Conservation (phyloP, 2,888 invertebrate genomes). For the Pterostichus madidus region DNA sequence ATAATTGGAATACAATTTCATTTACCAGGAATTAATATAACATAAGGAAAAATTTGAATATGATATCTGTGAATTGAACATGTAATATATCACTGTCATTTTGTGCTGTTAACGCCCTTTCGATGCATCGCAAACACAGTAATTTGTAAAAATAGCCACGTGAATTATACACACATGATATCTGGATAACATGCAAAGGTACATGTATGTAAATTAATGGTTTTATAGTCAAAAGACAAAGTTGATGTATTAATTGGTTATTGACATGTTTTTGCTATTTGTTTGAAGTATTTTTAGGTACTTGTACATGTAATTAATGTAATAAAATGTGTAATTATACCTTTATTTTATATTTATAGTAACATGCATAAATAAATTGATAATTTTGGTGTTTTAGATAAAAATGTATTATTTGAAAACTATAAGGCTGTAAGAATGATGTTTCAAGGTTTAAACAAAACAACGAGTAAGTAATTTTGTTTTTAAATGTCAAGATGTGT, state of each 20-base stretch:
- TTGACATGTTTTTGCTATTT: neutral
- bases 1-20: neutral
- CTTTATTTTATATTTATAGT: too few species aligned
- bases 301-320: too few species aligned
- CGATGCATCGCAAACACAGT: neutral
- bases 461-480: too few species aligned
- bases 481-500: too few species aligned
- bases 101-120: neutral
- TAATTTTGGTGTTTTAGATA: too few species aligned
- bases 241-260: neutral
- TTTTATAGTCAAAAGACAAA: neutral
- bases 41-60: neutral
- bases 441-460: too few species aligned
- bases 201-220: neutral
- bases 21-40: conserved; percentile 1
- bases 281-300: too few species aligned
- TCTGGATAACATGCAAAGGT: neutral
- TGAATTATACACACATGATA: neutral
- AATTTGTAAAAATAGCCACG: conserved; percentile 1
- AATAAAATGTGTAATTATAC: neutral
- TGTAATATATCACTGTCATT: conserved; percentile 2
- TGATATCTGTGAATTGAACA: neutral
- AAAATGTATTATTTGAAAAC: too few species aligned
- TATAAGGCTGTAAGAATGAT: too few species aligned
- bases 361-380: too few species aligned